A percentile compares a stretch with the other conserved stretches of the same genome.
These are phyloP conservation scores for Uria aalge DNA, from an alignment of 2,113 vertebrate species.

Conservation along the genomic window DNA sequence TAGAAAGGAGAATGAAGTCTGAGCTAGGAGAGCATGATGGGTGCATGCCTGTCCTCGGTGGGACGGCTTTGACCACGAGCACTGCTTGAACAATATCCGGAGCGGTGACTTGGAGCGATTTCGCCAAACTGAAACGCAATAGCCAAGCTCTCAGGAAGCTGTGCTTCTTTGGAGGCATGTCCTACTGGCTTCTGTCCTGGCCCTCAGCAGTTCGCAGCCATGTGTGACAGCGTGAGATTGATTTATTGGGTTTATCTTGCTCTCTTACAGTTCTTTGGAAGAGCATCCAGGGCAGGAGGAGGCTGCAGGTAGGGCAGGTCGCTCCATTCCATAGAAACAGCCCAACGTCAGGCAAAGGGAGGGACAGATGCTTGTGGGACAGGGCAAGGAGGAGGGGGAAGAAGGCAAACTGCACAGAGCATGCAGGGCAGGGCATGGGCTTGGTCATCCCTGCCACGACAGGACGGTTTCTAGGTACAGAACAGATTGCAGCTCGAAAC, in stretches of 20 bases:
- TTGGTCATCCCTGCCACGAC: rapidly evolving
- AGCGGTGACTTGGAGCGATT: neutral
- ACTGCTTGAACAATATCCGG: rapidly evolving
- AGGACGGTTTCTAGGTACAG: neutral
- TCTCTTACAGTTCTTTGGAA: neutral
- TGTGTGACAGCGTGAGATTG: neutral
- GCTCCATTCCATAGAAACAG: neutral
- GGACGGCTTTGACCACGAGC: neutral
- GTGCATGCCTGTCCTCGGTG: neutral
- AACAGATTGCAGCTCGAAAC: neutral
- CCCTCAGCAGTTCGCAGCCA: neutral
- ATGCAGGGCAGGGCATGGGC: neutral
- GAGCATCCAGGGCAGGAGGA: neutral
- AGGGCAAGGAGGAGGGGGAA: neutral
- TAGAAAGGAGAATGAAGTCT: neutral
- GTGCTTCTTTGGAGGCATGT: neutral
- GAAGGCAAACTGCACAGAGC: neutral
- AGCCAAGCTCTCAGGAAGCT: neutral
- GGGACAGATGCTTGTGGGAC: neutral
- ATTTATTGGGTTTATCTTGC: neutral
- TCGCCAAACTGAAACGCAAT: neutral
- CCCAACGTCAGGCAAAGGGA: neutral
- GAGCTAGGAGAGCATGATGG: neutral
- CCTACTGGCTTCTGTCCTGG: neutral
- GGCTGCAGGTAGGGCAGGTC: neutral